A percentile compares a stretch with the other conserved stretches of the same genome.
These are phyloP conservation scores for Lateolabrax maculatus DNA, from an alignment of 2,797 vertebrate species.

Conservation along the genomic window DNA sequence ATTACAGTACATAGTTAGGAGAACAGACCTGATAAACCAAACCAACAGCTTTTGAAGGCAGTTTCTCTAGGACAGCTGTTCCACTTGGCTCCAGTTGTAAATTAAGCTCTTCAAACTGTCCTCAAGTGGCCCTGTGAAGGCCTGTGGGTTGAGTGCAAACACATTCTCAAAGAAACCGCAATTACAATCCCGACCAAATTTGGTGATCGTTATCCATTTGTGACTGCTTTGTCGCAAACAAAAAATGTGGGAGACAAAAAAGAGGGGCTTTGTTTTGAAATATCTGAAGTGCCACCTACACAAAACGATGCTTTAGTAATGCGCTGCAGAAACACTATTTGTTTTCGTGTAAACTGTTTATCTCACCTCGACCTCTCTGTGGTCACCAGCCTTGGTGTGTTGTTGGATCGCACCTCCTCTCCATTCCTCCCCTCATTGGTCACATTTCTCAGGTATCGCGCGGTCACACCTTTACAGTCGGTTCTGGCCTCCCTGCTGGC, in stretches of 20 bases:
- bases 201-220: conserved; percentile 31
- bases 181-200: conserved; percentile 31
- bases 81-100: conserved; percentile 16
- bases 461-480: conserved; percentile 68
- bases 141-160: conserved; percentile 2
- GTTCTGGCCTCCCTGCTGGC: conserved; percentile 49
- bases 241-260: conserved; percentile 20
- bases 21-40: conserved; percentile 6
- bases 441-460: conserved; percentile 77
- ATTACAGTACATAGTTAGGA: conserved; percentile 24
- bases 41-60: conserved; percentile 15
- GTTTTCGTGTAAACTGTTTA: not conserved
- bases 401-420: conserved; percentile 62
- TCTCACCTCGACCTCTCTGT: conserved; percentile 84
- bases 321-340: not conserved
- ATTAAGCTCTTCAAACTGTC: conserved; percentile 29
- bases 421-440: conserved; percentile 72
- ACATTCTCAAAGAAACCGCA: conserved; percentile 44
- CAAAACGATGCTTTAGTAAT: not conserved
- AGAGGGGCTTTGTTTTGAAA: conserved; percentile 11
- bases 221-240: conserved; percentile 22
- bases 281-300: not conserved
- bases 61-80: conserved; percentile 13
- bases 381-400: conserved; percentile 42
- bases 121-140: conserved; percentile 25